Evolutionary conservation across 2,888 invertebrate genomes (phyloP), one percentile per base, ranked within the genome.

Genomic region (Drosophila birchii): DNA sequence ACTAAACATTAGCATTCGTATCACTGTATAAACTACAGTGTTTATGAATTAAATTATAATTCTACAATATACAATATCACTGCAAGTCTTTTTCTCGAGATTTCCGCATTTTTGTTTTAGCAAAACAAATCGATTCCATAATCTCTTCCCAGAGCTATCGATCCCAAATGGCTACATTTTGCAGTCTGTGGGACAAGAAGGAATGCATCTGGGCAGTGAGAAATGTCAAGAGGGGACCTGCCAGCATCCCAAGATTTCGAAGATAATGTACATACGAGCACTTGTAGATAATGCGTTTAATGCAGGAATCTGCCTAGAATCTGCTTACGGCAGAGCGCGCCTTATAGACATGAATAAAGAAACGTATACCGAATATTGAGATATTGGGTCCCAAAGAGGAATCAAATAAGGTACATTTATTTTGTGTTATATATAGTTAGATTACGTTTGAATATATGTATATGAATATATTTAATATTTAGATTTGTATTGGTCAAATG

Each of bases 131-230:
- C 20, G n/a, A 16, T 32, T 45, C 5, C 1, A n/a, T 8, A n/a
- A 23, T 36, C 23, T 16, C 20, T 20, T n/a, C 20, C 1, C 44
- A 43, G 16, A 45, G 4, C 12, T n/a, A 23, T 47, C 8, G 34
- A 14, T 23, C 16, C 14, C 2, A 56, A 57, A 56, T 44, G 12
- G 20, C 32, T 38, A 6, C 12, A 14, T 47, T 18, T 66, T 45
- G 4, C 29, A 20, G 45, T 38, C 18, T 23, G n/a, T 23, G n/a
- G 49, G 8, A 9, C 49, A 57, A 57, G 20, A 26, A 26, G 20
- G 12, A 34, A 11, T 34, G 63, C 78, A 86, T 82, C 80, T 82
- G 86, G 75, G 57, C 58, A 72, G 64, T 76, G 63, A 56, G 57
- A 64, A 61, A 77, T 67, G 58, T 85, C 80, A 69, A 68, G 72